These are phyloP conservation scores for Australoheros scitulus DNA, from an alignment of 2,113 vertebrate genomes.

Conservation along the genomic window DNA sequence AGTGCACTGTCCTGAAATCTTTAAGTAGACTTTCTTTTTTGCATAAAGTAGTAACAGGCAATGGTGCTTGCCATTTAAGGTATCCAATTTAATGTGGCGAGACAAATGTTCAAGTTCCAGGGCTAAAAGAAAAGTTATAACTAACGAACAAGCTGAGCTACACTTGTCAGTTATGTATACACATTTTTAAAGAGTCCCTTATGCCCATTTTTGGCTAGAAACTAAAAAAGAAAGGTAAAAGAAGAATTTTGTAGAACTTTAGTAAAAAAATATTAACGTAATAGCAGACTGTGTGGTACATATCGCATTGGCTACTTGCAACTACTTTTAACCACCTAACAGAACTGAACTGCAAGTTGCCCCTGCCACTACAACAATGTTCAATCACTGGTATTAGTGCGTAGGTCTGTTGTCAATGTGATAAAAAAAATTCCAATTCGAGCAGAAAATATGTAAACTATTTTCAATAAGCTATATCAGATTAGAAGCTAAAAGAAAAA, in stretches of 20 bases:
- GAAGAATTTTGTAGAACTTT: neutral
- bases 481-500: slow-evolving; percentile 10
- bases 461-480: slow-evolving; percentile 14
- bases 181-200: neutral
- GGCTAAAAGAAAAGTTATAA: neutral
- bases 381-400: neutral
- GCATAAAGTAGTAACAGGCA: slow-evolving; percentile 6
- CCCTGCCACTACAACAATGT: neutral
- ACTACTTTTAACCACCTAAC: neutral
- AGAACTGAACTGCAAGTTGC: neutral
- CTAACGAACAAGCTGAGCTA: neutral
- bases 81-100: neutral
- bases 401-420: slow-evolving; percentile 22
- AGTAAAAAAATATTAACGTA: neutral
- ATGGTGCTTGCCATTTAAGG: slow-evolving; percentile 27
- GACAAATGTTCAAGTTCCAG: neutral
- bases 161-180: neutral
- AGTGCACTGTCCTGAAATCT: slow-evolving; percentile 31
- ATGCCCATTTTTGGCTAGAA: neutral
- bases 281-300: neutral
- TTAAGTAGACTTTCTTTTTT: no score
- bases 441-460: slow-evolving; percentile 22
- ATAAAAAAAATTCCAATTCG: slow-evolving; percentile 25
- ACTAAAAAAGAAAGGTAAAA: neutral
- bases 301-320: neutral